A percentile compares a stretch with the other conserved stretches of the same genome.
These are phyloP conservation scores for Eulemur macaco DNA, from an alignment of 2,113 vertebrate species.

Conservation along the genomic window DNA sequence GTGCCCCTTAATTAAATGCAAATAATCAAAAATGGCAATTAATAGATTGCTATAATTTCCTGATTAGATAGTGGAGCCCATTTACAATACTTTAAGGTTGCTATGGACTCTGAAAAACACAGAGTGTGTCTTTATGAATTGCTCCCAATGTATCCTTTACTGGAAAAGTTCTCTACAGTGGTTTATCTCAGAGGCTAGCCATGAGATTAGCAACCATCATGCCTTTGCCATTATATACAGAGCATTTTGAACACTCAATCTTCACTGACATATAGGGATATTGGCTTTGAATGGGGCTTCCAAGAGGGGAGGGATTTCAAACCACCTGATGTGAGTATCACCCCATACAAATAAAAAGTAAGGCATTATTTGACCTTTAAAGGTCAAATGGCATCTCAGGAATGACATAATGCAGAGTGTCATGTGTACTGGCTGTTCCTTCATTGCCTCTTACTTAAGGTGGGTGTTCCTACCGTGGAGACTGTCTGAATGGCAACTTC, in stretches of 20 bases:
- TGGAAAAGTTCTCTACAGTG: background rate
- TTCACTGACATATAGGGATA: background rate
- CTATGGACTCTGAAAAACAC: background rate
- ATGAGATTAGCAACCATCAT: background rate
- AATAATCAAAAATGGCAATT: constrained; percentile 83
- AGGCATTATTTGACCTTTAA: background rate
- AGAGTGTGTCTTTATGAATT: background rate
- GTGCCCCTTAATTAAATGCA: constrained; percentile 83
- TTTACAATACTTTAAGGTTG: constrained; percentile 55
- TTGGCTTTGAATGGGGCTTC: background rate
- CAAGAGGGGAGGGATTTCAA: background rate
- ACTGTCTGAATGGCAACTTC: background rate
- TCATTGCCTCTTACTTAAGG: fast-evolving
- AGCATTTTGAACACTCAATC: background rate
- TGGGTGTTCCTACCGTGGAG: fast-evolving
- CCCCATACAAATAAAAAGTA: background rate
- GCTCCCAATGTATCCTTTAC: background rate
- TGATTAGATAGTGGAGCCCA: constrained; percentile 69
- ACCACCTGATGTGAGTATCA: background rate
- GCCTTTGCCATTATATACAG: background rate
- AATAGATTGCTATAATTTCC: constrained; percentile 76
- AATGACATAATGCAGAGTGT: background rate
- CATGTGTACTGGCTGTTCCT: fast-evolving
- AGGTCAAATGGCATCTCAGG: background rate
- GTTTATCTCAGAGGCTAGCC: background rate